Base-by-base conservation (phyloP, 2,888 invertebrate genomes). In the Watsonalla binaria region DNA sequence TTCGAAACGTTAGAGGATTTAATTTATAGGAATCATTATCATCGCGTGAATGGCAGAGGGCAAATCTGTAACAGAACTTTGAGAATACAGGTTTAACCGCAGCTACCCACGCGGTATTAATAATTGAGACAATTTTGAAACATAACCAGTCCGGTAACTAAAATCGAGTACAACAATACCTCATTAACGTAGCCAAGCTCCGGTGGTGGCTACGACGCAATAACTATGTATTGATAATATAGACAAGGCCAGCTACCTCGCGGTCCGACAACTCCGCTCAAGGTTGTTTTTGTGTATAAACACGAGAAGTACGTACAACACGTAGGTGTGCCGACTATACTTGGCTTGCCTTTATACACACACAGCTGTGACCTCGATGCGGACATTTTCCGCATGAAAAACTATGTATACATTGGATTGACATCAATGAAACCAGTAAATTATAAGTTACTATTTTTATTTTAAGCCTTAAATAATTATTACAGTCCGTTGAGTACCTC, bases 211-310 rank as follows among this genome's bases (percentile, higher is more conserved):
- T 71, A 61, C 76, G 70, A 58, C 76, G 78, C 73, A 78, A 68
- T 63, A 69, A 57, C 59, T 57, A 58, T 54, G 56, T 54, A 60
- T 63, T 67, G 74, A 72, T 68, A 69, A 70, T 69, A 66, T 46
- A 55, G 55, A 55, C 80, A 80, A 82, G 80, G 80, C 78, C 74
- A 75, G 68, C 74, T 59, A 78, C 77, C 79, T 76, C 73, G 70
- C 66, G 54, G 69, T 62, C 68, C 63, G 65, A 62, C 57, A 60
- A 55, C 63, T 57, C 58, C 58, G 57, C 56, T 70, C 90, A 90
- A 90, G 90, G 90, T 87, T 87, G 75, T 72, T 80, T 82, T 90
- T 90, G 90, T 90, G 80, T 90, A 77, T 87, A 90, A 90, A 89
- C 89, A 89, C 49, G 37, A 24, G 24, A 24, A 24, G 24, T 24